Conservation (phyloP, 2,113 vertebrate genomes). For the Equus quagga region DNA sequence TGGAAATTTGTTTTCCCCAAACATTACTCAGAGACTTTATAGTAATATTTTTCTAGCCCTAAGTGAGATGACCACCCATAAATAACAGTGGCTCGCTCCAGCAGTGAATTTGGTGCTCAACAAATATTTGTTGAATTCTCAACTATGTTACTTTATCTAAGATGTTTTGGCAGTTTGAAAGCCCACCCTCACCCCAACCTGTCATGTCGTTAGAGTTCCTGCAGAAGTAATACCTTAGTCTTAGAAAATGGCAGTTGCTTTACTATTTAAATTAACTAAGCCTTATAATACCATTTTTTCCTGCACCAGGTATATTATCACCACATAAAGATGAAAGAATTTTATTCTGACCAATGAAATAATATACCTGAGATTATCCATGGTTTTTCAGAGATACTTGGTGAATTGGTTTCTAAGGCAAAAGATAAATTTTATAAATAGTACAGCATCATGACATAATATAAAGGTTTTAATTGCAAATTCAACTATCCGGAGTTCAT, state of each 20-base stretch:
- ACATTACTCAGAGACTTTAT: neutral
- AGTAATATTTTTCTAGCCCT: conserved; percentile 42
- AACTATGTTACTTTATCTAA: neutral
- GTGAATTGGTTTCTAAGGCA: conserved; percentile 5
- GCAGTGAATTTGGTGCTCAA: neutral
- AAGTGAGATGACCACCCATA: neutral
- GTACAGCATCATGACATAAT: neutral
- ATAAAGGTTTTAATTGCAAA: conserved; percentile 24
- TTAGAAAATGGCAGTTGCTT: neutral
- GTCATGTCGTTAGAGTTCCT: neutral
- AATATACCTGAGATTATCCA: neutral
- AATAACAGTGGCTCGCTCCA: neutral
- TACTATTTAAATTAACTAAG: conserved; percentile 36
- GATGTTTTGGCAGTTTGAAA: neutral
- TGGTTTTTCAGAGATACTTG: neutral
- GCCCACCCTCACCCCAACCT: neutral
- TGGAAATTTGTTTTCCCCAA: conserved; percentile 39
- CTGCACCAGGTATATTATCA: neutral
- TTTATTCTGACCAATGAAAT: neutral
- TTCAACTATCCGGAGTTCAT: neutral
- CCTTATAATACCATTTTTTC: neutral
- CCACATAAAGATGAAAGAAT: conserved; percentile 21
- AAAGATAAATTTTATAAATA: neutral
- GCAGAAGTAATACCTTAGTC: neutral
- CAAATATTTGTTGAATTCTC: conserved; percentile 20